Evolutionary conservation across 2,113 vertebrate genomes (phyloP), one percentile per base, ranked within the genome.

Genomic region (Hippocampus zosterae): DNA sequence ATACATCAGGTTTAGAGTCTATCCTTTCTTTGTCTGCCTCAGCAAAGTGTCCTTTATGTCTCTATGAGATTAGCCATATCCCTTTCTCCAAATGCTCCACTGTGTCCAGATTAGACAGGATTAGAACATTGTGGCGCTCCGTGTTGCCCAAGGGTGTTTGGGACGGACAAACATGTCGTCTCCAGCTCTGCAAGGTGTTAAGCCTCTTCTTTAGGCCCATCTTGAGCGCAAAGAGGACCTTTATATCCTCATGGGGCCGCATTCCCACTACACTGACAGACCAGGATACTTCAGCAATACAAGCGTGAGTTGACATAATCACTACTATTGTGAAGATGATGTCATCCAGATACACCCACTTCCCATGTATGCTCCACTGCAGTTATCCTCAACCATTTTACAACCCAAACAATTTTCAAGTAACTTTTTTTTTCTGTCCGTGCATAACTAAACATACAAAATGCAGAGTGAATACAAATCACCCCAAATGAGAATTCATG

Each of bases 91-190:
- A 81, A 83, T 89, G 85, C 86, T 88, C 82, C 77, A 52, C 84
- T 83, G 87, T 88, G 86, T 87, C 78, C 84, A 91, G 91, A 91
- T 92, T 90, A 91, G 84, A 80, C 79, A 73, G 90, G 89, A 91
- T 92, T 91, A 92, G 85, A 83, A 85, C 52, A 60, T 72, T 81
- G 79, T 78, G 76, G 76, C 48, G 71, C 84, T 81, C 75, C 71
- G 75, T 77, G 81, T 80, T 73, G 71, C 83, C 81, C 71, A 75
- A 42, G 75, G 81, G 83, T 84, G 71, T 83, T 84, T 69, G 25
- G 76, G 69, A 69, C 65, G 72, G 84, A 74, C 82, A 84, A 78
- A 80, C 70, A 80, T 55, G 75, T 82, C 75, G 76, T 79, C 71
- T 84, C 79, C 56, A 72, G 83, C 81, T 69, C 81, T 48, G 77